Evolutionary conservation across 2,113 vertebrate genomes (phyloP).

Genomic region (Puffinus mauretanicus): DNA sequence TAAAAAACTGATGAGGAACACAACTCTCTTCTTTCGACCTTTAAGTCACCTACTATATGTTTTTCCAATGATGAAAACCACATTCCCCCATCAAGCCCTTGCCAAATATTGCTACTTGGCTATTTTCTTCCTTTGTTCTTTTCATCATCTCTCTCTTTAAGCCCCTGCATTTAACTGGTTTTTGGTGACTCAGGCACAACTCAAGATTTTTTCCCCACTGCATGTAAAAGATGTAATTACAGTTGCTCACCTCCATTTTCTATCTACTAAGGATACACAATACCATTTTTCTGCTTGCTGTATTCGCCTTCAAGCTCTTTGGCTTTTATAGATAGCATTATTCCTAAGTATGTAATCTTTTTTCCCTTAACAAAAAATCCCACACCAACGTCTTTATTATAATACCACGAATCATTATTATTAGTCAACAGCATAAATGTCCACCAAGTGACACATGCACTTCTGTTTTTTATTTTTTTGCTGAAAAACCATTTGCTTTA

Average conservation of each 20-base stretch:
- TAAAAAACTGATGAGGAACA: neutral
- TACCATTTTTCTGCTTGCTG: neutral
- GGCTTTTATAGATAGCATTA: neutral
- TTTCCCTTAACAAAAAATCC: neutral
- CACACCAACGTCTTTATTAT: neutral
- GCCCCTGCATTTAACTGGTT: neutral
- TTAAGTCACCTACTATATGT: neutral
- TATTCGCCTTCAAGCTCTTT: neutral
- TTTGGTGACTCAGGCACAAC: neutral
- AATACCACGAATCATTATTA: conserved; percentile 1
- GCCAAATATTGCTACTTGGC: neutral
- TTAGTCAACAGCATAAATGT: neutral
- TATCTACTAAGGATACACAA: neutral
- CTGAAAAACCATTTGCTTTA: neutral
- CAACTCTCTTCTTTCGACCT: neutral
- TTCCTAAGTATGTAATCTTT: neutral
- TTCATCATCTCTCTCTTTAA: neutral
- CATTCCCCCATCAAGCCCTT: neutral
- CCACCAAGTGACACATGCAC: neutral
- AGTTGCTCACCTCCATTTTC: neutral
- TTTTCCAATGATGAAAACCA: neutral
- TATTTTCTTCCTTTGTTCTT: neutral
- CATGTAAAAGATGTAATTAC: neutral
- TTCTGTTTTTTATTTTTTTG: neutral
- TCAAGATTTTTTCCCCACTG: neutral